phyloP scores from a whole-genome alignment of 2,888 invertebrate species.

The Cataglyphis livida region DNA sequence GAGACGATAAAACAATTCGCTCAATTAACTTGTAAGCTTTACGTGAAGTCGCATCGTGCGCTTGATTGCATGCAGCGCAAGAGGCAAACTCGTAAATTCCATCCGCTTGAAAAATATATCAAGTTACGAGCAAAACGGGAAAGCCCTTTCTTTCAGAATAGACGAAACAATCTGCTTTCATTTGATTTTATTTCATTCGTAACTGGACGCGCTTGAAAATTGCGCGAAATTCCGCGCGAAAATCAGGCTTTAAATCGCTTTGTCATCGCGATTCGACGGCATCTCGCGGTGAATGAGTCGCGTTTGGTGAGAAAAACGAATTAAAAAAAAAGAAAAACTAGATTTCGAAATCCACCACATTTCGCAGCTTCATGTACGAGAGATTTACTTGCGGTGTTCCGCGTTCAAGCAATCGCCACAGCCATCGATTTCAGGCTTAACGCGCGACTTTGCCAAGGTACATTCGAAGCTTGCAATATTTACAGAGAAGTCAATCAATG shows the following conservation, averaged over 20 bases:
- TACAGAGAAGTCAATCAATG: constrained; percentile 50
- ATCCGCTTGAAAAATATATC: constrained; percentile 43
- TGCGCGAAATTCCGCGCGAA: constrained; percentile 31
- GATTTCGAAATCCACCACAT: constrained; percentile 27
- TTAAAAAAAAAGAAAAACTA: constrained; percentile 7
- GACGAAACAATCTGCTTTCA: constrained; percentile 39
- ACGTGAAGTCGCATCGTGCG: constrained; percentile 12
- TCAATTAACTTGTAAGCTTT: constrained; percentile 40
- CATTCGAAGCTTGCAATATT: constrained; percentile 45
- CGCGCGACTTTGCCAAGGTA: constrained; percentile 31
- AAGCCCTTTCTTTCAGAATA: constrained; percentile 13
- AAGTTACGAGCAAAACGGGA: constrained; percentile 30
- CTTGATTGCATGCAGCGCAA: constrained; percentile 33
- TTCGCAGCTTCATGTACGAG: constrained; percentile 27
- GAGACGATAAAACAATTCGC: constrained; percentile 26
- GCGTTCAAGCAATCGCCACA: constrained; percentile 27
- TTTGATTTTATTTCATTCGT: constrained; percentile 46
- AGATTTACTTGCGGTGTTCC: constrained; percentile 24
- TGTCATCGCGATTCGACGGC: constrained; percentile 43
- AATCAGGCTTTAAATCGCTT: constrained; percentile 45
- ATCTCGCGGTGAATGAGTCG: not conserved
- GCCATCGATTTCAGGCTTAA: constrained; percentile 47
- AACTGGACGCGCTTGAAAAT: constrained; percentile 26
- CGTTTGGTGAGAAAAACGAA: constrained; percentile 5
- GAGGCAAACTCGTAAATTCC: constrained; percentile 34